Base-by-base conservation (phyloP, 1,140 invertebrate genomes). In the Lordiphosa collinella region DNA sequence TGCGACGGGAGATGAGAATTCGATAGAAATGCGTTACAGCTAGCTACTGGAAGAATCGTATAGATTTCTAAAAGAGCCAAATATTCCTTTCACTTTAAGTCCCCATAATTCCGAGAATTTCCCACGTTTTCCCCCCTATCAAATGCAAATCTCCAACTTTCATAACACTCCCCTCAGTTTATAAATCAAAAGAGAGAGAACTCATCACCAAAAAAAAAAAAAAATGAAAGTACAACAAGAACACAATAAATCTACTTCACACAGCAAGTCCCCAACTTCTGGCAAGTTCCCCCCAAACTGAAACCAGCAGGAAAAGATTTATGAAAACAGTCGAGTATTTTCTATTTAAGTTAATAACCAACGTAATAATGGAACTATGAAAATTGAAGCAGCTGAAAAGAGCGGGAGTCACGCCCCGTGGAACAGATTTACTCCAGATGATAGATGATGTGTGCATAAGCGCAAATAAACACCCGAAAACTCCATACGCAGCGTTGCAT, bases 311-410 rank as follows among this genome's bases (percentile, higher is more conserved):
- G 37, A 43, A 43, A 67, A 84, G 78, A 84, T 78, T 84, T 84
- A 84, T 84, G 78, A 76, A 25, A 84, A 85, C 68, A 78, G 78
- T 84, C 79, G 69, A 84, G 78, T 84, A 84, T 84, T 84, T 84
- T 84, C 78, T 84, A 84, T 84, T 84, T 84, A 84, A 84, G 78
- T 84, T 84, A 84, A 84, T 84, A 84, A 84, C 78, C 84, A 84
- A 84, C 78, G 84, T 84, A 84, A 84, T 84, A 84, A 84, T 84
- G 78, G 73, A 67, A 84, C 59, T 82, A 75, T 63, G 57, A 84
- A 76, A 80, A 84, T 84, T 84, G 78, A 84, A 76, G 78, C 67
- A 76, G 55, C 70, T 31, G 38, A 41, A 18, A 13, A 47, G 9
- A 44, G 12, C 34, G 46, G 38, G 43, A 10, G 18, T 25, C 22